Evolutionary conservation across 2,888 invertebrate genomes (phyloP), one percentile per base, ranked within the genome.

Genomic region (Xestia sexstrigata): DNA sequence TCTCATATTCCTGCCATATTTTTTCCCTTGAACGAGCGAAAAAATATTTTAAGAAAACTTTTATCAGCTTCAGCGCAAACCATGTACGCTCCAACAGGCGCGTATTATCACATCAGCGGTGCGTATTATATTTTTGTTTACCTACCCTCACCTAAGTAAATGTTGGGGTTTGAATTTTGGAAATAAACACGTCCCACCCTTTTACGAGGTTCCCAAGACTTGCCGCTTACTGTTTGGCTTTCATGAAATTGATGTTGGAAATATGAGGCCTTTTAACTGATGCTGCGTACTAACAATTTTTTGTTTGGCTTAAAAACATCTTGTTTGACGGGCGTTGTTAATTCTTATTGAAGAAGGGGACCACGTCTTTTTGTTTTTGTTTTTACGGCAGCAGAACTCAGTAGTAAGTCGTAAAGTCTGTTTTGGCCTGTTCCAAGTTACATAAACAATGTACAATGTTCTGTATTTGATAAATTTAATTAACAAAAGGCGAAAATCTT

Each of bases 141-240:
- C 80, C 55, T 68, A 55, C 68, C 69, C 70, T 76, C 60, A 76
- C 83, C 84, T 84, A 76, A 87, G 78, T 71, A 86, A 87, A 87
- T 76, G 75, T 76, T 73, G 66, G 76, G 55, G 85, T 86, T 77
- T 68, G 78, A 84, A 87, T 87, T 85, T 86, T 81, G 76, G 69
- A 78, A 84, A 87, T 88, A 88, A 85, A 88, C 88, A 88, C 81
- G 85, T 83, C 80, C 81, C 68, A 83, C 87, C 87, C 83, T 88
- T 87, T 88, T 83, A 82, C 78, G 79, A 83, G 67, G 30, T 63
- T 67, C 49, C 66, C 81, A 79, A 84, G 76, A 78, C 79, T 85
- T 79, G 74, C 70, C 65, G 74, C 23, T 75, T 70, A 77, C 72
- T 68, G 77, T 78, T 76, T 84, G 66, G 70, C 70, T 81, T 88